Evolutionary conservation across 1,140 invertebrate species (phyloP), one percentile per base, ranked within the genome.

Genomic region (Anagrus nilaparvatae): DNA sequence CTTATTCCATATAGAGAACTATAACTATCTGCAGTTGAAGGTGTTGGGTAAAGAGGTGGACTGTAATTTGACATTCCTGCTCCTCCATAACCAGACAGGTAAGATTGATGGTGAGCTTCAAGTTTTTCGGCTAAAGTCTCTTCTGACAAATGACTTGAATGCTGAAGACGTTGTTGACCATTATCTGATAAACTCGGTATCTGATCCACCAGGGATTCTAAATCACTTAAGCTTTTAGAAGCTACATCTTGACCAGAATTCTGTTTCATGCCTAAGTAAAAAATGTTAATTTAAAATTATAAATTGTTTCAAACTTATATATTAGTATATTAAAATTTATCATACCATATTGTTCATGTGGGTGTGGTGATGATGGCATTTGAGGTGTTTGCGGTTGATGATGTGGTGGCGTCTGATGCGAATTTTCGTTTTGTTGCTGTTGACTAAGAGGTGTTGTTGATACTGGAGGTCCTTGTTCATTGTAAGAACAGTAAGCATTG

Each of bases 161-260:
- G 63, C 5, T 60, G 61, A 0, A 65, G 48, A 8, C 65, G 55
- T 16, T 66, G 63, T 6, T 49, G 60, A 3, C 63, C 76, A 19
- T 70, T 76, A 41, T 87, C 85, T 30, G 80, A 77, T 61, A 90
- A 84, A 51, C 84, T 85, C 6, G 87, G 87, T 60, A 91, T 92
- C 70, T 91, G 87, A 67, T 91, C 87, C 16, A 92, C 87, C 8
- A 92, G 67, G 13, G 85, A 90, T 63, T 91, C 87, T 4, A 91
- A 69, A 24, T 87, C 87, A 7, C 85, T 89, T n/a, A 91, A 67
- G 54, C 84, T 88, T 61, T 90, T 90, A 1, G 84, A 81, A 3
- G 86, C 77, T 2, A 90, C 81, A 63, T 90, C 87, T 51, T 84
- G 77, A 19, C 69, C 55, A 4, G 55, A 36, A 6, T 40, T 8